Evolutionary conservation across 2,113 vertebrate species (phyloP), one percentile per base, ranked within the genome.

Genomic region (Caracal caracal): DNA sequence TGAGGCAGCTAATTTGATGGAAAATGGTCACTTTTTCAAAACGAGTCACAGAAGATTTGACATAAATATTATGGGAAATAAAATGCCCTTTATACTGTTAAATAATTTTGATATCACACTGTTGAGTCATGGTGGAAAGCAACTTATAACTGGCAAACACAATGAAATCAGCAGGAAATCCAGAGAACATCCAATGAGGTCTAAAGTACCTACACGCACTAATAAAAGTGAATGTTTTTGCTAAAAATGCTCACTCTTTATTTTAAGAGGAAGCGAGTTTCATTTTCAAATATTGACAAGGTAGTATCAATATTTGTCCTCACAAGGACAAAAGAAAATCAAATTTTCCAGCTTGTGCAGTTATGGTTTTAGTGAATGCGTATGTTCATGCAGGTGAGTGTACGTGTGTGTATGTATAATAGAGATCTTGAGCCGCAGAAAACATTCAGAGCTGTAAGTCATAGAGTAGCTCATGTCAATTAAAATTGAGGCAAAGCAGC

Each of bases 261-360:
- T 94, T 97, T 97, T 94, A 93, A 97, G 56, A 53, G 3, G 2
- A 96, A 96, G 68, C 80, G 43, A 90, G 97, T 43, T 96, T 97
- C 85, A 96, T 93, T 98, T 98, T 97, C 92, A 96, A 97, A 96
- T 92, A 97, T 78, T 96, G 96, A 97, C 88, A 96, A 51, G 17
- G 30, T 2, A 75, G n/a, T 40, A 56, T 84, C 89, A 73, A 80
- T n/a, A n/a, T n/a, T n/a, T n/a, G n/a, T n/a, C n/a, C 89, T 98
- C 92, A 88, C 71, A 97, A 97, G 97, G 96, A 96, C 97, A 97
- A 97, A 96, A 73, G 90, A 73, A 97, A 98, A 97, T 53, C 47
- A 68, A 98, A 94, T 96, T 98, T 97, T 84, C 79, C 93, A 97
- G 7, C 11, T 97, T 98, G 82, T 96, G 75, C 83, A 96, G 11